Evolutionary conservation across 2,113 vertebrate genomes (phyloP).

Genomic region (Bubo bubo): DNA sequence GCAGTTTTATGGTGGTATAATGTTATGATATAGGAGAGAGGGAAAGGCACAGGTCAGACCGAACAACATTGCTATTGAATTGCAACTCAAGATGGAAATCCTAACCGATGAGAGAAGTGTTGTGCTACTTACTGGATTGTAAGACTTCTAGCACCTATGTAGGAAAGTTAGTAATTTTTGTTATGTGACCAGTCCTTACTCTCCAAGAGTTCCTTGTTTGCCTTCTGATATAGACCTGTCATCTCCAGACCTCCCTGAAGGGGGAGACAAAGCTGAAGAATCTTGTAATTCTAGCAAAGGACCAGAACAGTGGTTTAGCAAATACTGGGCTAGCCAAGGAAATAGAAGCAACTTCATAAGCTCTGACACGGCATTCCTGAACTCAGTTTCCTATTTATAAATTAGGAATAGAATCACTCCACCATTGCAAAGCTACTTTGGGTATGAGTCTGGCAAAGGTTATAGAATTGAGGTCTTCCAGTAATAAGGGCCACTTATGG

Average conservation of each 20-base stretch:
- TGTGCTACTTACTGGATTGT: neutral
- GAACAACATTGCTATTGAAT: neutral
- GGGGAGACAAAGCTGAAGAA: neutral
- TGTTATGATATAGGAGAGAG: neutral
- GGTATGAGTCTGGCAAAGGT: neutral
- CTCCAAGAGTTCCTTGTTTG: neutral
- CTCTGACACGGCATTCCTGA: neutral
- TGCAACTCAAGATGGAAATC: neutral
- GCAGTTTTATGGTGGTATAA: neutral
- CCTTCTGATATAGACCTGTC: neutral
- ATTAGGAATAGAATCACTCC: neutral
- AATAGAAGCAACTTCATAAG: neutral
- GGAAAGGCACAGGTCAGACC: neutral
- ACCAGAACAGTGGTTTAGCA: neutral
- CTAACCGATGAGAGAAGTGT: neutral
- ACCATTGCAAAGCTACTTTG: neutral
- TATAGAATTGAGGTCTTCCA: neutral
- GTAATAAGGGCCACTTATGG: neutral
- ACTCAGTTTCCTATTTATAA: neutral
- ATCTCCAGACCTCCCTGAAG: neutral
- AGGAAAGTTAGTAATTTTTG: neutral
- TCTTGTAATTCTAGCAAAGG: neutral
- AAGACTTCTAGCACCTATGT: neutral
- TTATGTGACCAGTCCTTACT: neutral
- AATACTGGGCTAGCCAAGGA: neutral